Evolutionary conservation across 2,888 invertebrate genomes (phyloP).

Genomic region (Drosophila fulvimacula): DNA sequence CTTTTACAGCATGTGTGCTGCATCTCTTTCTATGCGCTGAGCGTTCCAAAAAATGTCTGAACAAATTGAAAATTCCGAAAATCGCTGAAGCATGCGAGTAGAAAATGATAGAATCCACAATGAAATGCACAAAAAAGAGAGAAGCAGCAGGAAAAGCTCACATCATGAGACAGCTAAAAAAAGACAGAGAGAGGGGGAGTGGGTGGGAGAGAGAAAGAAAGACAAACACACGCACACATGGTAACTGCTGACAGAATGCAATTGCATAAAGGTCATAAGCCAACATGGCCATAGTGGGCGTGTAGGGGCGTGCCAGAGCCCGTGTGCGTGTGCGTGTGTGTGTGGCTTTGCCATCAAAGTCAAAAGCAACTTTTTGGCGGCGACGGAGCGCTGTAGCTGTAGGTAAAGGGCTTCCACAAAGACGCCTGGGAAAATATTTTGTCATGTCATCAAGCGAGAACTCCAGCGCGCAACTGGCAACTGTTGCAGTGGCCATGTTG

Average conservation of each 20-base stretch:
- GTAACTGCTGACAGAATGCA: constrained; percentile 64
- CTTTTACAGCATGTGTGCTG: neutral
- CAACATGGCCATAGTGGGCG: constrained; percentile 47
- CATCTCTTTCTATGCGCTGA: constrained; percentile 33
- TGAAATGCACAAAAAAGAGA: constrained; percentile 72
- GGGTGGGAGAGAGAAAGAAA: neutral
- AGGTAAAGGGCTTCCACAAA: constrained; percentile 39
- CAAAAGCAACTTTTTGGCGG: constrained; percentile 67
- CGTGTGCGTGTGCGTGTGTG: neutral
- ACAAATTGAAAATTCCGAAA: constrained; percentile 80
- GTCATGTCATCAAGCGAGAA: constrained; percentile 72
- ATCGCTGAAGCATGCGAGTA: constrained; percentile 77
- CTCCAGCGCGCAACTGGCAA: constrained; percentile 55
- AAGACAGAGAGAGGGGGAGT: constrained; percentile 8
- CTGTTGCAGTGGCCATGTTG: constrained; percentile 65
- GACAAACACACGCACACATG: constrained; percentile 13
- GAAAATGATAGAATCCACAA: constrained; percentile 79
- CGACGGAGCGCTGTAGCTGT: neutral
- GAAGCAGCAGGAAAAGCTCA: constrained; percentile 16
- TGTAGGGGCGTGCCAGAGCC: constrained; percentile 4
- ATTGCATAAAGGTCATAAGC: constrained; percentile 77
- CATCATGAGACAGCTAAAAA: constrained; percentile 37
- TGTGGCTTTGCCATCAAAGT: constrained; percentile 72
- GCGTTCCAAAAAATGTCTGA: constrained; percentile 70
- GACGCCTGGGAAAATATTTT: constrained; percentile 77